Percentiles rank a stretch among this genome's conserved stretches.
phyloP scores from a whole-genome alignment of 2,797 vertebrate genomes.

The Craterocephalus amniculus region DNA sequence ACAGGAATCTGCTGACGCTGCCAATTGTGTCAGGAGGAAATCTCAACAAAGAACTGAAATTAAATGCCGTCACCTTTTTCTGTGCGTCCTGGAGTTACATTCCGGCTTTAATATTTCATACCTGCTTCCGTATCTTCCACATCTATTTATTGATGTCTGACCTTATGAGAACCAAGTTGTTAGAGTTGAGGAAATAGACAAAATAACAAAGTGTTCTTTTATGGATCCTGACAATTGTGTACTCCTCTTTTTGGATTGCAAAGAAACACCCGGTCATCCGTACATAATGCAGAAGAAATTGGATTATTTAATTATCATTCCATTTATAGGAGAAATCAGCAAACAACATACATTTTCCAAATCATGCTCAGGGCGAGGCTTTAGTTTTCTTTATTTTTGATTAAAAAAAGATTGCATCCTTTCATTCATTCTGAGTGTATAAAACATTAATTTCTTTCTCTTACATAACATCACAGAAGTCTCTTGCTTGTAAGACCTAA shows the following conservation, averaged over 20 bases:
- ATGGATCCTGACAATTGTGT: conserved; percentile 1
- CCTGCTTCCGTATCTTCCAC: conserved; percentile 38
- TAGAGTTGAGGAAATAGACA: conserved; percentile 28
- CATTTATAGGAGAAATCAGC: not conserved
- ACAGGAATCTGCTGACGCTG: conserved; percentile 80
- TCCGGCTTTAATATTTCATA: conserved; percentile 70
- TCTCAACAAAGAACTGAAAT: conserved; percentile 82
- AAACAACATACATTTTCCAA: not conserved
- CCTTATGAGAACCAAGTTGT: conserved; percentile 23
- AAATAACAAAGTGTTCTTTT: conserved; percentile 24
- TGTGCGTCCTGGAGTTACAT: conserved; percentile 61
- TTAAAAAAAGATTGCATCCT: not conserved
- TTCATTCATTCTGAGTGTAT: not conserved
- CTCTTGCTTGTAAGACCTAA: not conserved
- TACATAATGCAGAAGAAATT: conserved; percentile 8
- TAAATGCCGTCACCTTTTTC: conserved; percentile 78
- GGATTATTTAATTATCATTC: conserved; percentile 22
- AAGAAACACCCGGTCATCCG: conserved; percentile 2
- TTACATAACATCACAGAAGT: not conserved
- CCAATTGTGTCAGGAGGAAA: conserved; percentile 77
- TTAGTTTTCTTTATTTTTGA: not conserved
- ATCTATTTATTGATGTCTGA: conserved; percentile 53
- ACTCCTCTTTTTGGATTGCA: not conserved
- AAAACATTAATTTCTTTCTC: conserved; percentile 1
- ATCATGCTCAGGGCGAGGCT: not conserved